Conservation (phyloP, 1,140 invertebrate genomes). For the Drosophila pruinosa region DNA sequence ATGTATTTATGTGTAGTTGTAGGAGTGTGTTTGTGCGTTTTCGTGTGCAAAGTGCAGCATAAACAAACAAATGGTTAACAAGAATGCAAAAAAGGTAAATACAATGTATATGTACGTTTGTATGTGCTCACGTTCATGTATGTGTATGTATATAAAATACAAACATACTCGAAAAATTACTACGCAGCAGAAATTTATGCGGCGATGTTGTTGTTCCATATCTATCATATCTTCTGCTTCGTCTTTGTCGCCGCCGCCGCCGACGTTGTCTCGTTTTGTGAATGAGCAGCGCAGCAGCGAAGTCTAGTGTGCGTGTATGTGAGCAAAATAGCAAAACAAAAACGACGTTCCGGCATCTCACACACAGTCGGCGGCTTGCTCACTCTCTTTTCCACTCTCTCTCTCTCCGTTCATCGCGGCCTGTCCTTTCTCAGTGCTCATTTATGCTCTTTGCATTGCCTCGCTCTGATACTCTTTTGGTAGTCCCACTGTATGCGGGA, state of each 20-base stretch:
- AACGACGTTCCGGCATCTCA: constrained; percentile 43
- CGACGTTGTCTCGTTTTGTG: constrained; percentile 66
- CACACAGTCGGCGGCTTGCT: constrained; percentile 1
- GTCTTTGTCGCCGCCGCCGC: constrained; percentile 44
- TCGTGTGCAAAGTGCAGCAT: constrained; percentile 48
- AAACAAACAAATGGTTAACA: constrained; percentile 48
- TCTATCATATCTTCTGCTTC: constrained; percentile 72
- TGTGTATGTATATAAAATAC: constrained; percentile 33
- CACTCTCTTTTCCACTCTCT: constrained; percentile 17
- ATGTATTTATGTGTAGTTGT: constrained; percentile 20
- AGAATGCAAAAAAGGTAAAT: constrained; percentile 52
- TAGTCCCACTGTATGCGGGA: constrained; percentile 1
- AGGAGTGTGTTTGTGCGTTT: constrained; percentile 27
- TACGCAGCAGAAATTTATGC: constrained; percentile 81
- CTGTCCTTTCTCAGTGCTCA: neutral
- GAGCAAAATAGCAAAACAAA: constrained; percentile 53
- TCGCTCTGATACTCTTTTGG: neutral
- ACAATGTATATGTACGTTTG: constrained; percentile 18
- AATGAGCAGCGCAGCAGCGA: constrained; percentile 56
- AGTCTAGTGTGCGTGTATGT: constrained; percentile 34
- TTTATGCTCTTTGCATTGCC: neutral
- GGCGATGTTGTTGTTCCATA: constrained; percentile 70
- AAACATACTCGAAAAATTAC: constrained; percentile 73
- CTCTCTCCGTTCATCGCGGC: neutral
- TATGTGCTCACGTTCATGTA: neutral